phyloP scores from a whole-genome alignment of 2,797 vertebrate genomes.

The Amphiprion clarkii region DNA sequence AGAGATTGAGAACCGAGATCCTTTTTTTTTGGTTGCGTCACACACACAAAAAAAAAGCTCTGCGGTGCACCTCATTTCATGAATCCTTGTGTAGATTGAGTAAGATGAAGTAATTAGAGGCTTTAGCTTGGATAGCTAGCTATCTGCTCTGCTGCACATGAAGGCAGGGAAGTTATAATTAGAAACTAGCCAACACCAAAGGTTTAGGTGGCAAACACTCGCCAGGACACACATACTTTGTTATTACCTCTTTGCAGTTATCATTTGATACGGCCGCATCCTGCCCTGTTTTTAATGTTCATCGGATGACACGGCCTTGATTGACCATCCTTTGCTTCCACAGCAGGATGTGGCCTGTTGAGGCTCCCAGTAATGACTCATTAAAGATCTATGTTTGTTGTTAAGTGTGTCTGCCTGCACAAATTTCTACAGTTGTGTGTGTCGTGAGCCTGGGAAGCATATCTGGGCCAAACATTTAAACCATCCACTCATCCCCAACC shows the following conservation, averaged over 20 bases:
- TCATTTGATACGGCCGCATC: slow-evolving; percentile 77
- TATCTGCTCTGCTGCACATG: slow-evolving; percentile 80
- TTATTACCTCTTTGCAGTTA: slow-evolving; percentile 80
- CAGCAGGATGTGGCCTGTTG: slow-evolving; percentile 58
- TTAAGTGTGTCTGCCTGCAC: slow-evolving; percentile 35
- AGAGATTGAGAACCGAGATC: slow-evolving; percentile 37
- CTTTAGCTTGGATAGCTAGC: slow-evolving; percentile 78
- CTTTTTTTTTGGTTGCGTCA: slow-evolving; percentile 66
- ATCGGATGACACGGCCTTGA: slow-evolving; percentile 48
- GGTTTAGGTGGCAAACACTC: slow-evolving; percentile 76
- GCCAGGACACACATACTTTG: slow-evolving; percentile 72
- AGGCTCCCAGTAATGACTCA: slow-evolving; percentile 56
- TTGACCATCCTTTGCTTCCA: slow-evolving; percentile 40
- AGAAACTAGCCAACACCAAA: slow-evolving; percentile 86
- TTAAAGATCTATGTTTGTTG: slow-evolving; percentile 47
- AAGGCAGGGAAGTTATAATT: slow-evolving; percentile 82
- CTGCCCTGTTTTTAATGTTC: slow-evolving; percentile 64
- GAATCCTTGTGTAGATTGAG: slow-evolving; percentile 78
- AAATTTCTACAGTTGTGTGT: slow-evolving; percentile 49
- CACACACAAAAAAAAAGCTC: slow-evolving; percentile 43
- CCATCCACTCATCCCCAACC: slow-evolving; percentile 50
- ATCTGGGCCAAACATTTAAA: slow-evolving; percentile 62
- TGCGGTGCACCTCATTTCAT: slow-evolving; percentile 66
- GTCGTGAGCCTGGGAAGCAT: slow-evolving; percentile 50
- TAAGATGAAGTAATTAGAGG: slow-evolving; percentile 87